These are phyloP conservation scores for Lordiphosa andalusiaca DNA, from an alignment of 2,888 invertebrate species.

Conservation along the genomic window DNA sequence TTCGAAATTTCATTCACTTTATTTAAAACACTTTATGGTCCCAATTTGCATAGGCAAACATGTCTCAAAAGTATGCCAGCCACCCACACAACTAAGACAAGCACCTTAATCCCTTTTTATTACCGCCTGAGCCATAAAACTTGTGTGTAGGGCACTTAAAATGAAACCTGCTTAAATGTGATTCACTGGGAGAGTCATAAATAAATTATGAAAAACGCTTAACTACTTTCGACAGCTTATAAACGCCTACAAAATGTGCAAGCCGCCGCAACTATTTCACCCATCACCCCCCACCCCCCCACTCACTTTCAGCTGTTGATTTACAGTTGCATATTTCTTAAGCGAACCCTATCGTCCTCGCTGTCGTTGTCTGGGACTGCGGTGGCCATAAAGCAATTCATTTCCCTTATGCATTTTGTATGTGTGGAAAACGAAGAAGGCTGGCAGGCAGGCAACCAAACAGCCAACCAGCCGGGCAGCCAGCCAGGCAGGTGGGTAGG, in stretches of 20 bases:
- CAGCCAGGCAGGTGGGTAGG: slow-evolving; percentile 19
- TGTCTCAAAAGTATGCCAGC: slow-evolving; percentile 45
- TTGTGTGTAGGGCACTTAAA: slow-evolving; percentile 63
- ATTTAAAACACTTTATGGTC: slow-evolving; percentile 44
- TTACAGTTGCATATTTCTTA: slow-evolving; percentile 75
- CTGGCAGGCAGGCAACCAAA: too few relatives aligned
- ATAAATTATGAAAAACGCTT: slow-evolving; percentile 76
- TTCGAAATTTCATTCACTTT: slow-evolving; percentile 14
- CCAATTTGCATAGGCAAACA: slow-evolving; percentile 54
- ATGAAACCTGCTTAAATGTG: slow-evolving; percentile 72
- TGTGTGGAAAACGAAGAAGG: slow-evolving; percentile 33
- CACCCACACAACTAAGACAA: slow-evolving; percentile 33
- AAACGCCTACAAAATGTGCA: slow-evolving; percentile 69
- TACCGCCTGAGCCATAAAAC: slow-evolving; percentile 63
- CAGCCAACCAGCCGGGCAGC: slow-evolving; percentile 13
- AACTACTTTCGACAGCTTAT: slow-evolving; percentile 76
- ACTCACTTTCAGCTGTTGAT: slow-evolving; percentile 55
- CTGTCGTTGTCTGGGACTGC: slow-evolving; percentile 58
- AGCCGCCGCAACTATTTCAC: slow-evolving; percentile 52
- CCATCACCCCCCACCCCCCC: neutral
- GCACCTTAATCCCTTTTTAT: slow-evolving; percentile 67
- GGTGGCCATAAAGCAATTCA: slow-evolving; percentile 75
- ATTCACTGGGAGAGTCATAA: slow-evolving; percentile 64
- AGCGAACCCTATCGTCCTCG: slow-evolving; percentile 25
- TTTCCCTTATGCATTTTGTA: slow-evolving; percentile 75